Conservation (phyloP, 1,140 invertebrate species). For the Aphaenogaster rudis region DNA sequence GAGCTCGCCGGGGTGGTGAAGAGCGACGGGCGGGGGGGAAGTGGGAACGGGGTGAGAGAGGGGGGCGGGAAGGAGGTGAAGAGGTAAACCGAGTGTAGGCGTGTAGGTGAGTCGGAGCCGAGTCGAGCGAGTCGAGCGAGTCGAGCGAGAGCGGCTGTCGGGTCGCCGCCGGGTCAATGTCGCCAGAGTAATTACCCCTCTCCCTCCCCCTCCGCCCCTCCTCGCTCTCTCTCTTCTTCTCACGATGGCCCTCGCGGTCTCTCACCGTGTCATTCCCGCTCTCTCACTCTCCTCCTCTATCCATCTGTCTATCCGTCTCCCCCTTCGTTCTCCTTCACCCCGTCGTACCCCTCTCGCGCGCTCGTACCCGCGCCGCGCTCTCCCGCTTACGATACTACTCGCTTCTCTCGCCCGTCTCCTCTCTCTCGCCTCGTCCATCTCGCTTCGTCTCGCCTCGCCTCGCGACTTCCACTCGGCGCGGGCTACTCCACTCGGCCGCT, state of each 20-base stretch:
- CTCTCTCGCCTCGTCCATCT: slow-evolving; percentile 36
- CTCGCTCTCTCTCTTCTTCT: slow-evolving; percentile 75
- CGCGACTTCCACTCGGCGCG: slow-evolving; percentile 33
- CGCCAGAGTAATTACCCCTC: slow-evolving; percentile 74
- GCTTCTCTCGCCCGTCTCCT: slow-evolving; percentile 47
- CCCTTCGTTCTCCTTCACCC: slow-evolving; percentile 2
- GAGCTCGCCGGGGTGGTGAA: slow-evolving; percentile 35
- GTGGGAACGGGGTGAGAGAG: slow-evolving; percentile 50
- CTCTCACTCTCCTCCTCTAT: slow-evolving; percentile 36
- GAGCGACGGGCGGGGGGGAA: slow-evolving; percentile 26
- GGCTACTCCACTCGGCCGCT: slow-evolving; percentile 40
- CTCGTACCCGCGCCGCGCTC: slow-evolving; percentile 10
- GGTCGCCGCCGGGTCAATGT: slow-evolving; percentile 70
- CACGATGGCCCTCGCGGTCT: slow-evolving; percentile 51
- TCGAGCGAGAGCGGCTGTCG: slow-evolving; percentile 67
- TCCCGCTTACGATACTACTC: slow-evolving; percentile 41
- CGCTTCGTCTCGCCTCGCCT: slow-evolving; percentile 26
- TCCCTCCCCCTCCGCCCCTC: slow-evolving; percentile 69
- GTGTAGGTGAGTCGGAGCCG: slow-evolving; percentile 60
- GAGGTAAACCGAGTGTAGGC: slow-evolving; percentile 63
- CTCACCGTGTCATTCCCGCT: slow-evolving; percentile 57
- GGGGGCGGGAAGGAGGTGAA: slow-evolving; percentile 18
- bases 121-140: slow-evolving; percentile 62
- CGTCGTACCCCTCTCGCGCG: slow-evolving; percentile 5
- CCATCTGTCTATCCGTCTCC: slow-evolving; percentile 25